A percentile compares a stretch with the other conserved stretches of the same genome.
Evolutionary conservation across 2,888 invertebrate genomes (phyloP).

Genomic region (Harpalus rubripes): DNA sequence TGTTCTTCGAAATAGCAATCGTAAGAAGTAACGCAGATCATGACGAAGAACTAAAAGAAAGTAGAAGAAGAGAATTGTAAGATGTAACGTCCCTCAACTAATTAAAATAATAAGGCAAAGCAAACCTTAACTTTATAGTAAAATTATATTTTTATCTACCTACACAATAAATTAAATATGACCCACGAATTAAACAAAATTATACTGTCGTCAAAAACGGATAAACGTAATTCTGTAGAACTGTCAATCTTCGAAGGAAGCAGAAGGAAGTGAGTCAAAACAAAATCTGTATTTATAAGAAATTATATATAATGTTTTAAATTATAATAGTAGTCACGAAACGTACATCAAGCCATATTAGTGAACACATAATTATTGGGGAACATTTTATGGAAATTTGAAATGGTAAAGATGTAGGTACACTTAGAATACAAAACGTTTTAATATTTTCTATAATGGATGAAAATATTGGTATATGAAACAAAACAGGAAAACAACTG

Average conservation of each 20-base stretch:
- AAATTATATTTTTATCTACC: not conserved
- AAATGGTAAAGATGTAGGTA: not conserved
- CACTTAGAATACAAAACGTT: not conserved
- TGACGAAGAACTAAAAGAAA: too few species aligned
- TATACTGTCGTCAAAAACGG: not conserved
- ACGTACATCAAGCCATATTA: conserved; percentile 11
- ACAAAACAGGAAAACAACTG: too few species aligned
- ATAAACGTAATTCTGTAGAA: not conserved
- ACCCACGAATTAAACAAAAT: not conserved
- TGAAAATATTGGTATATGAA: too few species aligned
- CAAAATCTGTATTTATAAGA: not conserved
- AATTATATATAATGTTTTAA: conserved; percentile 16
- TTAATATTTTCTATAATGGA: too few species aligned
- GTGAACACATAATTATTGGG: conserved; percentile 4
- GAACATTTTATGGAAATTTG: conserved; percentile 23
- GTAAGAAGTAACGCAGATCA: too few species aligned
- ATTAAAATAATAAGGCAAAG: too few species aligned
- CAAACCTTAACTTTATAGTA: too few species aligned
- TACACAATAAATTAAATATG: not conserved
- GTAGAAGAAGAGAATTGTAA: too few species aligned
- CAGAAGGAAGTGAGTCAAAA: not conserved
- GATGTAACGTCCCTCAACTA: too few species aligned
- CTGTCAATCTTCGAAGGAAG: not conserved
- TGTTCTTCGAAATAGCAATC: not conserved
- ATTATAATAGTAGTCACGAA: conserved; percentile 1